Conservation (phyloP, 2,888 invertebrate genomes). For the Rhamnusium bicolor region DNA sequence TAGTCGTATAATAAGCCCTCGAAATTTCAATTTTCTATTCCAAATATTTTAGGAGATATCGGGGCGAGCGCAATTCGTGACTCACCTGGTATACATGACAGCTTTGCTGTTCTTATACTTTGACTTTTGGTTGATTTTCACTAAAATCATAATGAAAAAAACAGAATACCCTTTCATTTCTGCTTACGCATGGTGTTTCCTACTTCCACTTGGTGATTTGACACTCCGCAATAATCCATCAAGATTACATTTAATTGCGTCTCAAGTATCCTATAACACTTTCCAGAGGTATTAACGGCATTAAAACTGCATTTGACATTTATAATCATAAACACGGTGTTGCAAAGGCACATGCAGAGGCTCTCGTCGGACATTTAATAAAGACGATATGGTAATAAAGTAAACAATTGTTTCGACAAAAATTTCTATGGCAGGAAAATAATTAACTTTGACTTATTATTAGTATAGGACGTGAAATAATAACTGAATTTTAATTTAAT, state of each 20-base stretch:
- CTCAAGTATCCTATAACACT: constrained; percentile 7
- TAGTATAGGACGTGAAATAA: too few species aligned
- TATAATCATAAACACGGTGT: constrained; percentile 23
- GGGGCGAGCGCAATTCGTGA: too few species aligned
- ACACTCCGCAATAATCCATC: constrained; percentile 23
- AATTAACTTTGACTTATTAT: too few species aligned
- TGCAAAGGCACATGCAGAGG: not conserved
- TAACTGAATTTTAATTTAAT: too few species aligned
- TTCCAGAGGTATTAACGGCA: constrained; percentile 12
- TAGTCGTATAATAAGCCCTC: too few species aligned
- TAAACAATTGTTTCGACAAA: not conserved
- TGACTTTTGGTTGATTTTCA: too few species aligned
- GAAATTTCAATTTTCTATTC: too few species aligned
- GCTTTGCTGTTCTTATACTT: too few species aligned
- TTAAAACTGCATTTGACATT: constrained; percentile 24
- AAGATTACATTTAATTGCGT: constrained; percentile 23
- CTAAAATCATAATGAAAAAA: not conserved
- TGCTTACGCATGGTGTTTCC: not conserved
- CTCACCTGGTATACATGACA: too few species aligned
- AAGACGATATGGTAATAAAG: not conserved
- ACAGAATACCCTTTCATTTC: not conserved
- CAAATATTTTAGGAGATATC: too few species aligned
- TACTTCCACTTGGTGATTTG: constrained; percentile 1
- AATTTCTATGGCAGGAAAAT: too few species aligned
- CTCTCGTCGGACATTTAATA: not conserved